A percentile compares a stretch with the other conserved stretches of the same genome.
Conservation (phyloP, 2,888 invertebrate species). For the Amaurobius ferox region DNA sequence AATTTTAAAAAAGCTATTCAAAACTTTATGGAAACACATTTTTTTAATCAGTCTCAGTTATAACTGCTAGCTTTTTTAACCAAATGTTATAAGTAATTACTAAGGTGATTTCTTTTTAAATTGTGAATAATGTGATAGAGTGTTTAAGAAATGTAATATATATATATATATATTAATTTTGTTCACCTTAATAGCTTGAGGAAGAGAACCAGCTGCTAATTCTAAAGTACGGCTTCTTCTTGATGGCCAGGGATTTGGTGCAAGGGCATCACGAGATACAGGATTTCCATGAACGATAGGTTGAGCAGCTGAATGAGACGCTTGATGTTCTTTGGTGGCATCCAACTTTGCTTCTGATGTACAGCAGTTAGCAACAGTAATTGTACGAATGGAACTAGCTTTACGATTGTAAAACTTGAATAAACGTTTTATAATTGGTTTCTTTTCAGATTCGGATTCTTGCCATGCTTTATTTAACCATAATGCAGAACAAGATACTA, state of each 20-base stretch:
- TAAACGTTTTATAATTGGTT: slow-evolving; percentile 85
- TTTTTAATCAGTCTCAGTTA: no score
- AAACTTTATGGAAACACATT: no score
- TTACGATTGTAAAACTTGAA: slow-evolving; percentile 86
- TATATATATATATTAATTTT: no score
- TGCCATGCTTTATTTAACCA: slow-evolving; percentile 84
- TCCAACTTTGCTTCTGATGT: slow-evolving; percentile 21
- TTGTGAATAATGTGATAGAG: no score
- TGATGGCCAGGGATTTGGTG: slow-evolving; percentile 34
- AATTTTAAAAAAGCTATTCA: no score
- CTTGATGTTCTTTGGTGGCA: background rate
- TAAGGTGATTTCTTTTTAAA: no score
- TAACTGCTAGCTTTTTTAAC: no score
- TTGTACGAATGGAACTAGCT: slow-evolving; percentile 86
- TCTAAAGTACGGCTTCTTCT: slow-evolving; percentile 52
- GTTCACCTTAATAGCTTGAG: slow-evolving; percentile 51
- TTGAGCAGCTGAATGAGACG: slow-evolving; percentile 13
- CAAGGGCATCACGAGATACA: slow-evolving; percentile 70
- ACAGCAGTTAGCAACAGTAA: slow-evolving; percentile 86
- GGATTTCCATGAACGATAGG: slow-evolving; percentile 74
- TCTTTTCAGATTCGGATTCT: slow-evolving; percentile 86
- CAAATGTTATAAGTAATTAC: no score
- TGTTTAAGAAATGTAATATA: no score
- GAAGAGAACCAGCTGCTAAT: slow-evolving; percentile 45
- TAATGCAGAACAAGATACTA: slow-evolving; percentile 80